Base-by-base conservation (phyloP, 2,888 invertebrate species). In the Catonia carolina region DNA sequence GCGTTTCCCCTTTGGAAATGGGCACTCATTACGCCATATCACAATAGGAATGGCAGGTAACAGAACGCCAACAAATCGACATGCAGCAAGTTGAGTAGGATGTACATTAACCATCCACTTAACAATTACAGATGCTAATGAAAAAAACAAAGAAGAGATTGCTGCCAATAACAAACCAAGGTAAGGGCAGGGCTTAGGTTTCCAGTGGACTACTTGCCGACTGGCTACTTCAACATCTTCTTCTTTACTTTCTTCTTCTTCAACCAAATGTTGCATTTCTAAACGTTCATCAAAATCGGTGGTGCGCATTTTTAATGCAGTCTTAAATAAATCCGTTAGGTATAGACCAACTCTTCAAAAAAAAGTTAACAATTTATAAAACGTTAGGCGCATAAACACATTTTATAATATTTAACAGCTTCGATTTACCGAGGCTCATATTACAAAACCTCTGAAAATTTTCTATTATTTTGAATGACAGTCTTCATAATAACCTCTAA, bases 91-190 rank as follows among this genome's bases (percentile, higher is more conserved):
- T 71, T 92, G 89, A 82, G 90, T 86, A 5, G 93, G 92, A 72
- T 90, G 86, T 41, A 93, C 83, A 67, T 89, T 85, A 3, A 89
- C 84, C 67, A 93, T 78, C 69, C 86, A 86, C 73, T 93, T 93
- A 2, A 94, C 93, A 64, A 94, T 92, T 33, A 92, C 90, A 47
- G 93, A 91, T 72, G 91, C 90, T 56, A 93, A 75, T 2, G 92
- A 93, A 72, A 93, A 93, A 72, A 93, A 93, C 49, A 94, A 74
- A 14, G 91, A 92, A 10, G 93, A 93, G 48, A 91, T 71, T 0
- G 89, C 89, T 14, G 92, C 92, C 54, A 92, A 75, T 63, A 90
- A 75, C 61, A 93, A 77, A 31, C 93, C 93, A 61, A 92, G 75
- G 68, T 89, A 90, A 1, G 90, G 89, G 67, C 84, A 87, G 42